Conservation (phyloP, 1,140 invertebrate genomes). For the Microplitis mediator region DNA sequence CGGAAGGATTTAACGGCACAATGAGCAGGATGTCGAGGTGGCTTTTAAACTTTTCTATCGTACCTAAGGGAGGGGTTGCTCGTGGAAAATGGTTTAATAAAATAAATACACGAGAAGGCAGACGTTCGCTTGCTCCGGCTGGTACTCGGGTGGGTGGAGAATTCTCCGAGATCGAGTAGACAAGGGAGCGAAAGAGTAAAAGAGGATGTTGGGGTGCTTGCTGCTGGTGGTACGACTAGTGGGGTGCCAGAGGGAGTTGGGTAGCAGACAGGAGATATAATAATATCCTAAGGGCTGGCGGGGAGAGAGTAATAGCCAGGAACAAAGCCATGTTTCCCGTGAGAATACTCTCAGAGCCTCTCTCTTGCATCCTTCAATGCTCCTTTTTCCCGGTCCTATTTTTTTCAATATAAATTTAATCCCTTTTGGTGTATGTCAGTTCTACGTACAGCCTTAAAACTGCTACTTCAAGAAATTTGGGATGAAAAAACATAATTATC, state of each 20-base stretch:
- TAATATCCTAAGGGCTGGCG: constrained; percentile 60
- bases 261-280: constrained; percentile 60
- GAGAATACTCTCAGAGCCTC: constrained; percentile 39
- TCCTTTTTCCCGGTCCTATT: neutral
- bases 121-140: neutral
- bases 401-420: constrained; percentile 32
- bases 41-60: constrained; percentile 15
- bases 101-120: constrained; percentile 55
- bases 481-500: too few species aligned
- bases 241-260: constrained; percentile 20
- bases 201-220: constrained; percentile 12
- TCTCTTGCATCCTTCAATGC: constrained; percentile 31
- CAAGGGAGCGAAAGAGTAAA: constrained; percentile 15
- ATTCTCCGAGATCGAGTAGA: neutral
- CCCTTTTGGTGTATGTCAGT: constrained; percentile 11
- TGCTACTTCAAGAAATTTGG: neutral
- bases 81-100: constrained; percentile 58
- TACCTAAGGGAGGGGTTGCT: neutral
- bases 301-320: constrained; percentile 61
- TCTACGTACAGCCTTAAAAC: neutral
- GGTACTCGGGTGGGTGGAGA: neutral
- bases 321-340: constrained; percentile 61
- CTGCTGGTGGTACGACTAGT: constrained; percentile 4
- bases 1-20: constrained; percentile 12
- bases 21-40: constrained; percentile 4